Evolutionary conservation across 2,888 invertebrate species (phyloP), one percentile per base, ranked within the genome.

Genomic region (Meta bourneti): DNA sequence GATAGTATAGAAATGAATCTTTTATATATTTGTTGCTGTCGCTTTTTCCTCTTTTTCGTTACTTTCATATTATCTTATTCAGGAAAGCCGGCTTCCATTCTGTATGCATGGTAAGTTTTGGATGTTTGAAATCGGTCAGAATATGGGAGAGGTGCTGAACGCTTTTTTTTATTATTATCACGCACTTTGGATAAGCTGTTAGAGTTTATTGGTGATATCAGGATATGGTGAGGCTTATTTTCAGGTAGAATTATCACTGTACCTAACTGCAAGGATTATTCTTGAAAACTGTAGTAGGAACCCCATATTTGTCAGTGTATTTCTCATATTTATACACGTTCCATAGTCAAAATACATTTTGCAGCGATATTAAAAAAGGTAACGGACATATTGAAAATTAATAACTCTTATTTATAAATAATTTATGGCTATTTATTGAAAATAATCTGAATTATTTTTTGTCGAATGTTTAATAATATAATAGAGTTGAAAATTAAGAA

Each of bases 31-130:
- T 34, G 34, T 4, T 34, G 48, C 16, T 34, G 8, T 49, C 49
- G 48, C n/a, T 16, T 13, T 49, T 6, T 75, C 7, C 9, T 75
- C 49, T 13, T 74, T 34, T 34, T 16, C 1, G 51, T n/a, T 75
- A 75, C 51, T 49, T 49, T 75, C 54, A n/a, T 9, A n/a, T 72
- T 72, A 16, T 19, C 71, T 20, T 34, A 34, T 34, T 34, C 34
- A 2, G 34, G 34, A 34, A 34, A 34, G 34, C 34, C 1, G 34
- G 1, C 34, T 34, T 34, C 34, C 1, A 34, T 34, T 34, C 34
- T 74, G 83, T 74, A 13, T 74, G 54, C 72, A 34, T 83, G 74
- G 74, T n/a, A 16, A 52, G 74, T 71, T 74, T 74, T 83, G 83
- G 51, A 83, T 74, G 82, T 72, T 74, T 82, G 81, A 49, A 9